Base-by-base conservation (phyloP, 2,888 invertebrate species). In the Teleogryllus oceanicus region DNA sequence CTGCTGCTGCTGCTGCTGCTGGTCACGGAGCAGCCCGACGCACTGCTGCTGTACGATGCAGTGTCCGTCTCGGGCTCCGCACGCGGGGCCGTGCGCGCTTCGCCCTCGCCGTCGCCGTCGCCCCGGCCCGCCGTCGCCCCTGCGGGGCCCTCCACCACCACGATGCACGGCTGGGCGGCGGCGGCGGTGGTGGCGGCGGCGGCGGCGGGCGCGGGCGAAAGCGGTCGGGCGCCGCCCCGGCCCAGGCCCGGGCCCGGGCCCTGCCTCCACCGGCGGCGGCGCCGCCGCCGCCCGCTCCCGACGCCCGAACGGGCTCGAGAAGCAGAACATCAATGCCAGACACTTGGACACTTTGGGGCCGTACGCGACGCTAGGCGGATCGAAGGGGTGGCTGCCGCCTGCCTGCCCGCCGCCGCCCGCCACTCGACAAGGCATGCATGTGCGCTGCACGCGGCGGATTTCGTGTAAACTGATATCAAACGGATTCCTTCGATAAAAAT, bases 211-310 rank as follows among this genome's bases (percentile, higher is more conserved):
- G 83, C 78, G 84, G 85, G 18, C 82, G 82, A 81, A 81, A 75
- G 83, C 76, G 74, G 49, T 80, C 80, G 49, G 74, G 18, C 18
- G 20, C 74, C 74, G 74, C 74, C 74, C 74, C 74, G 74, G 16
- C 24, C 75, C 75, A 12, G 79, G 77, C 75, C 79, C 16, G 75
- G 76, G 21, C 4, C 24, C 24, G 77, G 83, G 80, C 81, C 80
- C 80, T 78, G 80, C 80, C 81, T 89, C 85, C 86, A 75, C 77
- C 77, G n/a, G 84, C 84, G 79, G 83, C 85, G 8, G 86, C 62
- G 90, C 74, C 89, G 88, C 87, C 90, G 87, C 84, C 90, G 85
- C 80, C 89, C 87, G 83, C 89, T 88, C 62, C 88, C 89, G 2
- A 88, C 88, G 83, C 88, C 89, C 85, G 81, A 87, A 87, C 78